These are phyloP conservation scores for Alentia gelatinosa DNA, from an alignment of 2,888 invertebrate species.

Conservation along the genomic window DNA sequence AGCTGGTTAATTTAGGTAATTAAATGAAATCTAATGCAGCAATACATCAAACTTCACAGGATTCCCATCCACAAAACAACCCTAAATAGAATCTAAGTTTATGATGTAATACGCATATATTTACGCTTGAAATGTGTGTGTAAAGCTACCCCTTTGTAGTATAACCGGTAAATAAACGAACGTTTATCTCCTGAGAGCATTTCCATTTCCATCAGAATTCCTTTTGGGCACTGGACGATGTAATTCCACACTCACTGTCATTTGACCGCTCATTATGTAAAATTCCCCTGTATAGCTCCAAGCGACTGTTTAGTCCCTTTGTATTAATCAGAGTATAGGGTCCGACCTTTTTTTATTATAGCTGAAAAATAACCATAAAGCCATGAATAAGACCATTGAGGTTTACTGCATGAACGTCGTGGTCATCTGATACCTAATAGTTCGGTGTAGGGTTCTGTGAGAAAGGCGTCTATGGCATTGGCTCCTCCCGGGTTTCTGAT, in stretches of 20 bases:
- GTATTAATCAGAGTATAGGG: not conserved
- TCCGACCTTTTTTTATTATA: too few species aligned
- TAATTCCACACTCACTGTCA: too few species aligned
- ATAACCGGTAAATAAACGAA: too few species aligned
- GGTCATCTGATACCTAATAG: conserved; percentile 15
- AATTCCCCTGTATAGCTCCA: not conserved
- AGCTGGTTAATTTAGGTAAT: not conserved
- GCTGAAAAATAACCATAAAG: not conserved
- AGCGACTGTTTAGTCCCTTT: not conserved
- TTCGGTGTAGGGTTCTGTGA: not conserved
- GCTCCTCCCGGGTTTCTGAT: conserved; percentile 6
- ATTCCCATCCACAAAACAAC: too few species aligned
- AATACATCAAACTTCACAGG: too few species aligned
- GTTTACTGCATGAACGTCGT: not conserved
- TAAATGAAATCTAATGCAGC: not conserved
- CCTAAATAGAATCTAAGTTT: too few species aligned
- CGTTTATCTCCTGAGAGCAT: too few species aligned
- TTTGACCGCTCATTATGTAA: too few species aligned
- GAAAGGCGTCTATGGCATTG: not conserved
- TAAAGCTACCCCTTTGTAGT: too few species aligned
- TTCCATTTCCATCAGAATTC: not conserved
- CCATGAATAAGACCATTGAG: not conserved
- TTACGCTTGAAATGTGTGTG: too few species aligned
- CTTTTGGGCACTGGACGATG: not conserved
- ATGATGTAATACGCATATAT: too few species aligned